A percentile compares a stretch with the other conserved stretches of the same genome.
phyloP scores from a whole-genome alignment of 92 coral and sea anemone genomes.

The Porites lobata region DNA sequence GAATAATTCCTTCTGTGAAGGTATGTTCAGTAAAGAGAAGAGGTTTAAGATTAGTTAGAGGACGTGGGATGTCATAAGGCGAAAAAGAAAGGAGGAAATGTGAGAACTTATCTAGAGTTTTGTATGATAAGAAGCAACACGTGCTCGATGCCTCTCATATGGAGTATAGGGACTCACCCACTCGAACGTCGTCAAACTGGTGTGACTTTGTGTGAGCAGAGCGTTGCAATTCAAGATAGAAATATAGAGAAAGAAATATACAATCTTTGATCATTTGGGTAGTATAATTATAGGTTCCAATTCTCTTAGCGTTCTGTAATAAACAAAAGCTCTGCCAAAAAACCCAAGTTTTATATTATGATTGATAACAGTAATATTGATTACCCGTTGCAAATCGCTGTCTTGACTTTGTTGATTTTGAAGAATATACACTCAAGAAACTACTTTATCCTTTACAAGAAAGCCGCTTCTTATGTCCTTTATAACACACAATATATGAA shows the following conservation, averaged over 20 bases:
- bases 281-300: constrained; percentile 42
- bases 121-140: neutral
- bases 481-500: neutral
- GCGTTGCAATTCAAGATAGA: neutral
- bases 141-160: constrained; percentile 1
- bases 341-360: constrained; percentile 16
- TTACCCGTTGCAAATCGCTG: constrained; percentile 30
- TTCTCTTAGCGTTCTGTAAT: constrained; percentile 9
- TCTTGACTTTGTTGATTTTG: neutral
- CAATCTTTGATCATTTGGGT: neutral
- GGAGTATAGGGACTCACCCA: neutral
- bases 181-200: neutral
- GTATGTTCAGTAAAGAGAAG: too few species aligned
- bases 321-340: constrained; percentile 31
- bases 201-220: neutral
- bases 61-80: neutral
- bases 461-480: neutral
- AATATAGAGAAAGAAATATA: neutral
- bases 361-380: constrained; percentile 37
- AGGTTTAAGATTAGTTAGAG: neutral
- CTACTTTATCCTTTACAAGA: neutral
- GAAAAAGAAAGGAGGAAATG: neutral
- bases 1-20: neutral
- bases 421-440: neutral
- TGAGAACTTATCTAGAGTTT: neutral